Conservation (phyloP, 1,140 invertebrate genomes). For the Temnothorax curvispinosus region DNA sequence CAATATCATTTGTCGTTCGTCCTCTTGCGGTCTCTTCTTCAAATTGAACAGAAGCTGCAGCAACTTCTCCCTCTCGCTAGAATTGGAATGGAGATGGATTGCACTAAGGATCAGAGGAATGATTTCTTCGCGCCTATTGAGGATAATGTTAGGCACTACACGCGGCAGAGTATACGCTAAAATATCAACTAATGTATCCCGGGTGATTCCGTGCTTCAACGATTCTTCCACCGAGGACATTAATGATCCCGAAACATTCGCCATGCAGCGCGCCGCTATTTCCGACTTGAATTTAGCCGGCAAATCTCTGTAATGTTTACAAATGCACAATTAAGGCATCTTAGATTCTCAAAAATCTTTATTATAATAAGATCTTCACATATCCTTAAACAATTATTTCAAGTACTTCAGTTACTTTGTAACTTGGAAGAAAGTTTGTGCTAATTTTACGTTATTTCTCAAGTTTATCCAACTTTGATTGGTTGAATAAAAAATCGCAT, state of each 20-base stretch:
- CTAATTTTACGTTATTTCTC: constrained; percentile 1
- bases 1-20: constrained; percentile 90
- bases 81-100: constrained; percentile 88
- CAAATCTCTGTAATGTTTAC: constrained; percentile 80
- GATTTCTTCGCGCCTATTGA: constrained; percentile 91
- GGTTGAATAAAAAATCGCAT: background rate
- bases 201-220: constrained; percentile 81
- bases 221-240: constrained; percentile 81
- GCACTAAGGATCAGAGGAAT: constrained; percentile 90
- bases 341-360: background rate
- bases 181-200: constrained; percentile 83
- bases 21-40: constrained; percentile 91
- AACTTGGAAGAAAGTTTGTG: background rate
- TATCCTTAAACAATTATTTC: constrained; percentile 7
- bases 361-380: background rate
- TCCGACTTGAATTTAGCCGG: constrained; percentile 87
- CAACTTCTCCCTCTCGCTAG: constrained; percentile 88
- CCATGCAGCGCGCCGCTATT: constrained; percentile 83
- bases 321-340: constrained; percentile 14
- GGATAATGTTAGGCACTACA: constrained; percentile 90
- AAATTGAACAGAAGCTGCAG: constrained; percentile 91
- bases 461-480: background rate
- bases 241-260: constrained; percentile 78
- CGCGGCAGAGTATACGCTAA: constrained; percentile 86
- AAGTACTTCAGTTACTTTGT: background rate